Conservation (phyloP, 2,888 invertebrate species). For the Caenorhabditis sp. region DNA sequence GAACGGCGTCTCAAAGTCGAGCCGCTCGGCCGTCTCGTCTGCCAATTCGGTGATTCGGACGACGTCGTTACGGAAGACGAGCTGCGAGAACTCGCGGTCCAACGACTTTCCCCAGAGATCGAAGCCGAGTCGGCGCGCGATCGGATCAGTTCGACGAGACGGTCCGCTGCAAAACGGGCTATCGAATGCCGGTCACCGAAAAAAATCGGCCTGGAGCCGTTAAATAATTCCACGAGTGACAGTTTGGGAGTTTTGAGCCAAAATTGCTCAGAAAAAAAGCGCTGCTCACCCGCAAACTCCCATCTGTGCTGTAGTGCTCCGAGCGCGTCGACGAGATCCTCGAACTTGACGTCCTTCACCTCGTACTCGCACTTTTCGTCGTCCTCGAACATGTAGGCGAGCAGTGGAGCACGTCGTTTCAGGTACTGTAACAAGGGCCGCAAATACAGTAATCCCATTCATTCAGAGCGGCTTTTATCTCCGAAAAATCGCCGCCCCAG, state of each 20-base stretch:
- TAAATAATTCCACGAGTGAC: no score
- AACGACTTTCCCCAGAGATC: slow-evolving; percentile 29
- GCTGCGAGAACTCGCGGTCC: slow-evolving; percentile 23
- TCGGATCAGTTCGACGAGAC: slow-evolving; percentile 25
- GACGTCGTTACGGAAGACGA: slow-evolving; percentile 8
- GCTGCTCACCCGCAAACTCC: slow-evolving; percentile 7
- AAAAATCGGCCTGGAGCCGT: no score
- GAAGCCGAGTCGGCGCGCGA: slow-evolving; percentile 33
- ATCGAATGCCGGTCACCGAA: no score
- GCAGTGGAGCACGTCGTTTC: slow-evolving; percentile 28
- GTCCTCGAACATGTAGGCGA: slow-evolving; percentile 30
- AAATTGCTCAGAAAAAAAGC: neutral
- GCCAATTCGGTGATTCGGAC: slow-evolving; percentile 10
- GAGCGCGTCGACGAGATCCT: slow-evolving; percentile 23
- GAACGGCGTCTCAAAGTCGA: slow-evolving; percentile 13
- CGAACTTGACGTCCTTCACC: slow-evolving; percentile 1
- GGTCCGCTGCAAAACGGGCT: slow-evolving; percentile 7
- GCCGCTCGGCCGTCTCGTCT: neutral
- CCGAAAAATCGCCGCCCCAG: no score
- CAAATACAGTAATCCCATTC: no score
- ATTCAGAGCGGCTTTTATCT: neutral
- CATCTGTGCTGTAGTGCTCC: slow-evolving; percentile 28
- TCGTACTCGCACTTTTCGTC: slow-evolving; percentile 24
- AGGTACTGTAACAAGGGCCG: slow-evolving; percentile 41
- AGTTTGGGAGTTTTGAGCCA: no score